A percentile compares a stretch with the other conserved stretches of the same genome.
Evolutionary conservation across 2,113 vertebrate species (phyloP).

Genomic region (Sylvilagus bachmani): DNA sequence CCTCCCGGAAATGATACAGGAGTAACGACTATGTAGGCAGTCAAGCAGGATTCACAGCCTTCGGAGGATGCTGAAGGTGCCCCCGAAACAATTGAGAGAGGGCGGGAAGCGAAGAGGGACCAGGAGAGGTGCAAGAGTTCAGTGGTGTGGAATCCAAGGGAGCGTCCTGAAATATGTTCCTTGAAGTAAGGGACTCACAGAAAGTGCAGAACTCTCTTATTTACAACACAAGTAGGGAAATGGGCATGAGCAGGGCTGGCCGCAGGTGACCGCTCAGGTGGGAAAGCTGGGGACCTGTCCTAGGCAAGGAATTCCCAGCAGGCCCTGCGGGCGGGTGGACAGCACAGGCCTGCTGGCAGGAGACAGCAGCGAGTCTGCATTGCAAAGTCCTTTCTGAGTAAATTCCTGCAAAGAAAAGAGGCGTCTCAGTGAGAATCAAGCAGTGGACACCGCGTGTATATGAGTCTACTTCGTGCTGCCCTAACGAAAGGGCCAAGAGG

Average conservation of each 20-base stretch:
- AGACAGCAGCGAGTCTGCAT: neutral
- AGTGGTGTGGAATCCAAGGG: neutral
- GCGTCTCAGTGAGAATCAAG: neutral
- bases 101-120: neutral
- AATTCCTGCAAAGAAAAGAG: conserved; percentile 34
- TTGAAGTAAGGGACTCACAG: neutral
- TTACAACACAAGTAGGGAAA: neutral
- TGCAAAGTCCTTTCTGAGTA: neutral
- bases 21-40: neutral
- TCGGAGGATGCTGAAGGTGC: conserved; percentile 14
- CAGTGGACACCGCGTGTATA: neutral
- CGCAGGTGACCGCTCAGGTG: neutral
- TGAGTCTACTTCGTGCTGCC: no score
- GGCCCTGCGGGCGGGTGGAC: neutral
- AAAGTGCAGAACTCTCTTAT: neutral
- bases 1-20: neutral
- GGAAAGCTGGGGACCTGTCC: neutral
- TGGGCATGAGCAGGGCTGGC: neutral
- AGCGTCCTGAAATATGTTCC: neutral
- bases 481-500: no score
- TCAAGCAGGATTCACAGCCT: neutral
- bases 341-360: neutral
- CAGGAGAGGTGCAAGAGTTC: neutral
- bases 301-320: neutral
- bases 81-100: neutral